Base-by-base conservation (phyloP, 1,140 invertebrate species). In the Drosophila novamexicana region DNA sequence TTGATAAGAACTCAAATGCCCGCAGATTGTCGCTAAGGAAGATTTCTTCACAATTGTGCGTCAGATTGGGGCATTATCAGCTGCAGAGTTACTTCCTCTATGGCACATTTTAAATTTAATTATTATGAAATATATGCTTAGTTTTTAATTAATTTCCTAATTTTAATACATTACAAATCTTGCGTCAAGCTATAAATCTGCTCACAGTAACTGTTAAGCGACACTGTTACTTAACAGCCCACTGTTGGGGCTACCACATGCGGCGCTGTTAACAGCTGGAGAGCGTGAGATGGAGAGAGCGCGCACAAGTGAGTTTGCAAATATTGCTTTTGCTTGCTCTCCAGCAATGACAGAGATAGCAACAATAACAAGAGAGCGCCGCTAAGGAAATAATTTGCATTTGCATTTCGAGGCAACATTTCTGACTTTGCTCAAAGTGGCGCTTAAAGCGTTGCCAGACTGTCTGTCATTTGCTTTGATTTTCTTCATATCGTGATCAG, bases 251-350 rank as follows among this genome's bases (percentile, higher is more conserved):
- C 42, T 54, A 76, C 81, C 81, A 70, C 81, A 78, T 69, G 81
- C 77, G 63, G 68, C 37, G 81, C 81, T 83, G 81, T 81, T 75
- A 85, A 71, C 49, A 68, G 36, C 69, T 59, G 47, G 63, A 53
- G 29, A 36, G n/a, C 14, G 40, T 45, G 32, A 53, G 42, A 52
- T 42, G 10, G 9, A 40, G 16, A 34, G 12, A 49, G 34, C 44
- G 49, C 39, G 36, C 32, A 2, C 10, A 44, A 45, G 14, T 32
- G n/a, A 18, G 34, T 44, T 64, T 61, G 58, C 44, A 44, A 47
- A 14, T 7, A 44, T 71, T 85, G 66, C 42, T 45, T 75, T 78
- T 66, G 49, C 18, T 50, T 67, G 63, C 50, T 56, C 65, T 73
- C 66, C 47, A 58, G 58, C 70, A 29, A 50, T 49, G 57, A 69